Percentiles rank a stretch among this genome's conserved stretches.
phyloP scores from a whole-genome alignment of 2,888 invertebrate species.

The Ditylenchus weischeri region DNA sequence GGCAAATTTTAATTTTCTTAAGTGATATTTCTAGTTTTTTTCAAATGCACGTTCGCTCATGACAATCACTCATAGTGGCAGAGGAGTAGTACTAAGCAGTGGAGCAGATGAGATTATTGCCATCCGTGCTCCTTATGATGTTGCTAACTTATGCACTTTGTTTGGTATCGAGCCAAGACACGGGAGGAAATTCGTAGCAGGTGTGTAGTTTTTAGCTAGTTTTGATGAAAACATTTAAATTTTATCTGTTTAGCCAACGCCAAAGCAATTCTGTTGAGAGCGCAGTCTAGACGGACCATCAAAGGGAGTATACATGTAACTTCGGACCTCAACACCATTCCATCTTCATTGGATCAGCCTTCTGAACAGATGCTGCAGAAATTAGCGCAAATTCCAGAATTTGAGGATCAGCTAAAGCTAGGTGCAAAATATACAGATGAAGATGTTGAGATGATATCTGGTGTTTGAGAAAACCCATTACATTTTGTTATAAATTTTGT shows the following conservation, averaged over 20 bases:
- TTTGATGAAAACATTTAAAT: background rate
- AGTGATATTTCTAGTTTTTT: conserved; percentile 26
- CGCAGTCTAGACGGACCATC: conserved; percentile 49
- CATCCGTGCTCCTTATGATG: conserved; percentile 56
- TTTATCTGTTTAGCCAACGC: conserved; percentile 39
- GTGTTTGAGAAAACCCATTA: too few relatives aligned
- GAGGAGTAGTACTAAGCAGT: conserved; percentile 47
- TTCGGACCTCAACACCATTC: conserved; percentile 21
- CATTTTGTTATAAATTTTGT: too few relatives aligned
- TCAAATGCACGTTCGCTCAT: conserved; percentile 43
- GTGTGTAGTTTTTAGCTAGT: conserved; percentile 22
- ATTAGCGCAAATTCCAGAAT: conserved; percentile 27
- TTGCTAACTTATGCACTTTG: conserved; percentile 52
- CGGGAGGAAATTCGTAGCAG: conserved; percentile 44
- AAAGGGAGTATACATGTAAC: conserved; percentile 47
- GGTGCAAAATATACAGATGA: background rate
- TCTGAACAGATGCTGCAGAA: conserved; percentile 18
- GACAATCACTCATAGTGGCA: conserved; percentile 33
- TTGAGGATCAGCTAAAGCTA: conserved; percentile 27
- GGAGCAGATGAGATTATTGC: conserved; percentile 46
- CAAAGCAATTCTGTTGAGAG: conserved; percentile 45
- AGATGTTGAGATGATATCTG: too few relatives aligned
- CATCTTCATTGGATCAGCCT: conserved; percentile 18
- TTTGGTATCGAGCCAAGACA: conserved; percentile 42
- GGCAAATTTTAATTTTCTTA: background rate